Conservation (phyloP, 2,888 invertebrate genomes). For the Caenorhabditis macrosperma region DNA sequence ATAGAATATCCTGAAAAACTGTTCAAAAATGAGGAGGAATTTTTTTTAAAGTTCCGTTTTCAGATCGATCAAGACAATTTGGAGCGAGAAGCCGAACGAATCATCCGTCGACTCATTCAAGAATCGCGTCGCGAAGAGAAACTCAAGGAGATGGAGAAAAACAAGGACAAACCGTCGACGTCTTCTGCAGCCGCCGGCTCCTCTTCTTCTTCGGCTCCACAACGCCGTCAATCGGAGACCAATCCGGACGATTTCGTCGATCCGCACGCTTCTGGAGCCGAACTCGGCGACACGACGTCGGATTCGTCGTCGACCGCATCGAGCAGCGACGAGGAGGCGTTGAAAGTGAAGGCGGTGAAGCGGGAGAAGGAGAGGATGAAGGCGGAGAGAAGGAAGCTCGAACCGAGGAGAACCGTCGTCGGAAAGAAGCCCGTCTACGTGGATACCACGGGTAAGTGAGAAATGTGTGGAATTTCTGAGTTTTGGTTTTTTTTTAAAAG, state of each 20-base stretch:
- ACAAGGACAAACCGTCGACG: not conserved
- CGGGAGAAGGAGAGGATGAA: conserved; percentile 45
- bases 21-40: not conserved
- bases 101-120: conserved; percentile 37
- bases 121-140: conserved; percentile 30
- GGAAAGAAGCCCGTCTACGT: conserved; percentile 41
- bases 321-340: conserved; percentile 36
- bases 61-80: conserved; percentile 32
- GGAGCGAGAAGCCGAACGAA: conserved; percentile 52
- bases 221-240: not conserved
- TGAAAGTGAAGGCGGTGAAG: conserved; percentile 2
- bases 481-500: not conserved
- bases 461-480: not conserved
- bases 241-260: not conserved
- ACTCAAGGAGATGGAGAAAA: not conserved
- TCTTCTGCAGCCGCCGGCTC: not conserved
- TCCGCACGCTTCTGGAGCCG: conserved; percentile 3
- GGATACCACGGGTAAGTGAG: conserved; percentile 8
- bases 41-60: not conserved
- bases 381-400: conserved; percentile 12
- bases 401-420: conserved; percentile 27
- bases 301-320: conserved; percentile 23
- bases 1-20: too few relatives aligned
- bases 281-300: not conserved
- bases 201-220: not conserved